Evolutionary conservation across 1,140 invertebrate genomes (phyloP).

Genomic region (Hylyphantes graminicola): DNA sequence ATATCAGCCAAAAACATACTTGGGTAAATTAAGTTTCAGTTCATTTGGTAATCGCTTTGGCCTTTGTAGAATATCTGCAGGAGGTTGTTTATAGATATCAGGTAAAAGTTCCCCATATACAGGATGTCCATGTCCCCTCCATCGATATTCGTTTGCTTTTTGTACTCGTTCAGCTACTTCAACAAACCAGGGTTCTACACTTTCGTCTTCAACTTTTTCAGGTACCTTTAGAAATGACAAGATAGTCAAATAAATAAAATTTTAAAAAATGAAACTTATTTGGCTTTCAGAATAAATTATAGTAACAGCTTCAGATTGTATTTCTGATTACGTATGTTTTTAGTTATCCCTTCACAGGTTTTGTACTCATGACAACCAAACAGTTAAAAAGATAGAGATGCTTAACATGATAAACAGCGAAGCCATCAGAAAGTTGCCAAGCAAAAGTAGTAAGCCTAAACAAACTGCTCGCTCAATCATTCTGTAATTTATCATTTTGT

Average conservation of each 20-base stretch:
- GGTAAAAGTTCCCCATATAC: constrained; percentile 42
- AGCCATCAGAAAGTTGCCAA: too few species aligned
- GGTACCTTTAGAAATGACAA: constrained; percentile 33
- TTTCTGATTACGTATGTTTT: too few species aligned
- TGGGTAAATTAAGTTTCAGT: constrained; percentile 32
- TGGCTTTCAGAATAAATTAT: neutral
- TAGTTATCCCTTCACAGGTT: too few species aligned
- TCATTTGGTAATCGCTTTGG: constrained; percentile 15
- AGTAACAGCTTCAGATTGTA: neutral
- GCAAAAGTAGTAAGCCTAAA: too few species aligned
- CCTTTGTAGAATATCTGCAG: neutral
- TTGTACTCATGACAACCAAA: too few species aligned
- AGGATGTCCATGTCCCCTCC: constrained; percentile 32
- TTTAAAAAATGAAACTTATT: neutral
- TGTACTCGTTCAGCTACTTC: constrained; percentile 55
- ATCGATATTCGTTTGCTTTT: constrained; percentile 55
- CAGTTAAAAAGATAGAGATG: too few species aligned
- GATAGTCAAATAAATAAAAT: neutral
- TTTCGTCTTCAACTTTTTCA: constrained; percentile 32
- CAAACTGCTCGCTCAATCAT: too few species aligned
- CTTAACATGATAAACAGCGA: too few species aligned
- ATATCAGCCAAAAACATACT: constrained; percentile 10
- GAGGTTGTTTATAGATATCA: constrained; percentile 39
- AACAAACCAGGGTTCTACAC: constrained; percentile 50
- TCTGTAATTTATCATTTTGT: too few species aligned